Conservation (phyloP, 2,113 vertebrate genomes). For the Protomyctophum bolini region DNA sequence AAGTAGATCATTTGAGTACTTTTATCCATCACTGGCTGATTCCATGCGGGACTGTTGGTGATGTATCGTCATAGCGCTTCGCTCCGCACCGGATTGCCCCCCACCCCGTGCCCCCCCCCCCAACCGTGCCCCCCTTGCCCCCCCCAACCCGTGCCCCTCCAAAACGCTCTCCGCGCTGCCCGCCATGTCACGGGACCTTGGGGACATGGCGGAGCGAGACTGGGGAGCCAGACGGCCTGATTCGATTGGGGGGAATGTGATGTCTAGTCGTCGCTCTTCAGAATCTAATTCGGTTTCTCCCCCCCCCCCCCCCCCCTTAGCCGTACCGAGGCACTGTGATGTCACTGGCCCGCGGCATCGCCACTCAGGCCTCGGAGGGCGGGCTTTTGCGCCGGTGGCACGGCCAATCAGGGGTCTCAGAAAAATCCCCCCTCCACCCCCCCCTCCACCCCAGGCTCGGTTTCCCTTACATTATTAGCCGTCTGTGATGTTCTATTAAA, state of each 20-base stretch:
- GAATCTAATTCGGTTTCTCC: neutral
- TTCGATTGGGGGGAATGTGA: conserved; percentile 29
- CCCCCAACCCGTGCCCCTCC: conserved; percentile 42
- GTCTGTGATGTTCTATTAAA: conserved; percentile 79
- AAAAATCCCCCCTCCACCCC: too few species aligned
- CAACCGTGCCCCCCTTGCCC: too few species aligned
- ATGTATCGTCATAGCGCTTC: conserved; percentile 39
- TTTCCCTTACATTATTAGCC: conserved; percentile 77
- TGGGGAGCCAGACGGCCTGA: neutral
- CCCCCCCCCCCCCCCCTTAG: too few species aligned
- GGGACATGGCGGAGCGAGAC: conserved; percentile 15
- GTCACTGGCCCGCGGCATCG: too few species aligned
- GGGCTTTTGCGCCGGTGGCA: conserved; percentile 10
- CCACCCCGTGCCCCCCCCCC: too few species aligned
- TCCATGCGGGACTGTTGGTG: neutral
- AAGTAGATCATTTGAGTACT: too few species aligned
- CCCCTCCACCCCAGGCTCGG: conserved; percentile 29
- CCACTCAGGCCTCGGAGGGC: neutral
- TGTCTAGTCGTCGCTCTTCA: conserved; percentile 10
- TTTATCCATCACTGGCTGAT: too few species aligned
- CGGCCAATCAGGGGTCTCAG: conserved; percentile 32
- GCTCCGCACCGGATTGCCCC: too few species aligned
- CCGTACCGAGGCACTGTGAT: too few species aligned
- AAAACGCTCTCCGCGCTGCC: neutral
- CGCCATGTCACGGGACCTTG: conserved; percentile 24